Conservation (phyloP, 2,888 invertebrate species). For the Prionchulus punctatus region DNA sequence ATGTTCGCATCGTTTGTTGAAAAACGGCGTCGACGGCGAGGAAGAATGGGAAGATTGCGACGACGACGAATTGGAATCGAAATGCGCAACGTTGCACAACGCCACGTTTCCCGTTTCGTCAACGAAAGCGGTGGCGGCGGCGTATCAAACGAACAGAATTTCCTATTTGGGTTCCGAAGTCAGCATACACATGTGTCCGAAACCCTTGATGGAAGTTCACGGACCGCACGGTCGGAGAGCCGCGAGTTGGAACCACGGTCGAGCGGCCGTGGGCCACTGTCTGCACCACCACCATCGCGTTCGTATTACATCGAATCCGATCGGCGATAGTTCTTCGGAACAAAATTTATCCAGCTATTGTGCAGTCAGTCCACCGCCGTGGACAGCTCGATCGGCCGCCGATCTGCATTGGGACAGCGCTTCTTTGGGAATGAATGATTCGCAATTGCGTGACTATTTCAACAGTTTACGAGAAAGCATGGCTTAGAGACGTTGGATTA, state of each 20-base stretch:
- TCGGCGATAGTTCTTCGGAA: slow-evolving; percentile 9
- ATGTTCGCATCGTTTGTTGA: background rate
- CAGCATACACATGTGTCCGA: slow-evolving; percentile 8
- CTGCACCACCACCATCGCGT: background rate
- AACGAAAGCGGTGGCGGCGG: too few species aligned
- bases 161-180: slow-evolving; percentile 12
- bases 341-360: slow-evolving; percentile 6
- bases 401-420: slow-evolving; percentile 11
- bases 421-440: slow-evolving; percentile 11
- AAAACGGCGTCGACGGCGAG: too few species aligned
- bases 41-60: background rate
- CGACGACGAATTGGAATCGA: too few species aligned
- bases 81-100: too few species aligned
- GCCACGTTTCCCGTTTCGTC: background rate
- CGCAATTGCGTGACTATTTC: slow-evolving; percentile 11
- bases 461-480: slow-evolving; percentile 9
- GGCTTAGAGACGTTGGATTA: too few species aligned
- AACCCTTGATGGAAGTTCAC: slow-evolving; percentile 5
- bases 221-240: too few species aligned
- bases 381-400: background rate
- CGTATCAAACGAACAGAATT: background rate
- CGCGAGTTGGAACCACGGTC: too few species aligned
- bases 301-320: slow-evolving; percentile 3
- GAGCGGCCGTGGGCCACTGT: background rate
- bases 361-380: background rate